Conservation (phyloP, 1,140 invertebrate genomes). For the Cyclina sinensis region DNA sequence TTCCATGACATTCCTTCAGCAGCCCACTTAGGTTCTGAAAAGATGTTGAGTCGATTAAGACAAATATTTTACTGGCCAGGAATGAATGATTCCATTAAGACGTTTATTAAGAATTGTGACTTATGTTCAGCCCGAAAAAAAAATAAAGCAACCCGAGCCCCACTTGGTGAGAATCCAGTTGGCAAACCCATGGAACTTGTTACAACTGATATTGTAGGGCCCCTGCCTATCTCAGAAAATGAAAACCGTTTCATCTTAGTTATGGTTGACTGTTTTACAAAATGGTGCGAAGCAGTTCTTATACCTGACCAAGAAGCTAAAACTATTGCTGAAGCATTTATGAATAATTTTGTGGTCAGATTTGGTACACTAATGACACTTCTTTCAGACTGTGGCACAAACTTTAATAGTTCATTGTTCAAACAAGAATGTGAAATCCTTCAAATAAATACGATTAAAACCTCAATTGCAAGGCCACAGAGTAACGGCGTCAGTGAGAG, state of each 20-base stretch:
- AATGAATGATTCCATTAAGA: conserved; percentile 47
- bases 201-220: conserved; percentile 34
- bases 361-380: conserved; percentile 12
- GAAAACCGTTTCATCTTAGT: conserved; percentile 41
- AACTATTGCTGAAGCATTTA: conserved; percentile 27
- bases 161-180: background rate
- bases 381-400: conserved; percentile 7
- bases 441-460: conserved; percentile 49
- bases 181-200: conserved; percentile 6
- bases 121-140: background rate
- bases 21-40: conserved; percentile 49
- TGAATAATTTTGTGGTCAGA: conserved; percentile 24
- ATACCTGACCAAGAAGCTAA: conserved; percentile 12
- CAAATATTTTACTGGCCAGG: conserved; percentile 61
- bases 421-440: conserved; percentile 52
- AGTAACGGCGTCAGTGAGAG: conserved; percentile 9
- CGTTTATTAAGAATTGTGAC: conserved; percentile 47
- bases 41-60: conserved; percentile 6
- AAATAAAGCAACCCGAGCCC: background rate
- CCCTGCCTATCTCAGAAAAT: conserved; percentile 22
- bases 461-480: background rate
- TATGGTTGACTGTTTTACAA: conserved; percentile 24
- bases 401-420: conserved; percentile 65
- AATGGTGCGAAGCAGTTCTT: conserved; percentile 25
- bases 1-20: conserved; percentile 65